Evolutionary conservation across 1,140 invertebrate genomes (phyloP).

Genomic region (Papilio dardanus): DNA sequence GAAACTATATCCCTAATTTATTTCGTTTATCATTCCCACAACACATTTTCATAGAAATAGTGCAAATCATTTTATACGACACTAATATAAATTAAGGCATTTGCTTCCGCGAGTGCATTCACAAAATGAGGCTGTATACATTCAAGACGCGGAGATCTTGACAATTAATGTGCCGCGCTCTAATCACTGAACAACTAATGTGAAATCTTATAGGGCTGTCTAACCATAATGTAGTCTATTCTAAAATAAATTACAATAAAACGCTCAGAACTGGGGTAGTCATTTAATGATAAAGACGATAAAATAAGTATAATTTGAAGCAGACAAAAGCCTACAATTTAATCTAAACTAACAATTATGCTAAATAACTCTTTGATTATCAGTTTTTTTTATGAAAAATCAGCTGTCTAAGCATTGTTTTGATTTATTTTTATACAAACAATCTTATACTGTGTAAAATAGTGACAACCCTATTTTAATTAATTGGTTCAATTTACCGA

Average conservation of each 20-base stretch:
- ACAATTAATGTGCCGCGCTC: neutral
- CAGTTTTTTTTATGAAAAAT: too few species aligned
- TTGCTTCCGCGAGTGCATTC: neutral
- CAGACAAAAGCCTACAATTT: too few species aligned
- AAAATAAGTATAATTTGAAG: too few species aligned
- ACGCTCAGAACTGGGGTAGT: neutral
- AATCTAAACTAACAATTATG: too few species aligned
- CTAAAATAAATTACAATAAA: neutral
- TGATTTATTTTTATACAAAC: too few species aligned
- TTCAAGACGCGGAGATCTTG: neutral
- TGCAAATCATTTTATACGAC: neutral
- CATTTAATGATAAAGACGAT: too few species aligned
- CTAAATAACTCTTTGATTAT: too few species aligned
- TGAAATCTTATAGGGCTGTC: neutral
- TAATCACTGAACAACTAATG: neutral
- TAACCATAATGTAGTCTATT: neutral
- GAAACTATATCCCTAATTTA: too few species aligned
- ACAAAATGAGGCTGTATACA: neutral
- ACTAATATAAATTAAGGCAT: neutral
- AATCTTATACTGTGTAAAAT: neutral
- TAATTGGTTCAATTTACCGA: neutral
- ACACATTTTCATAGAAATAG: neutral
- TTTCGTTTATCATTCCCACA: too few species aligned
- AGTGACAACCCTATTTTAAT: constrained; percentile 14
- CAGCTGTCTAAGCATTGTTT: too few species aligned